These are phyloP conservation scores for Ormyrus thymus DNA, from an alignment of 2,888 invertebrate genomes.

Conservation along the genomic window DNA sequence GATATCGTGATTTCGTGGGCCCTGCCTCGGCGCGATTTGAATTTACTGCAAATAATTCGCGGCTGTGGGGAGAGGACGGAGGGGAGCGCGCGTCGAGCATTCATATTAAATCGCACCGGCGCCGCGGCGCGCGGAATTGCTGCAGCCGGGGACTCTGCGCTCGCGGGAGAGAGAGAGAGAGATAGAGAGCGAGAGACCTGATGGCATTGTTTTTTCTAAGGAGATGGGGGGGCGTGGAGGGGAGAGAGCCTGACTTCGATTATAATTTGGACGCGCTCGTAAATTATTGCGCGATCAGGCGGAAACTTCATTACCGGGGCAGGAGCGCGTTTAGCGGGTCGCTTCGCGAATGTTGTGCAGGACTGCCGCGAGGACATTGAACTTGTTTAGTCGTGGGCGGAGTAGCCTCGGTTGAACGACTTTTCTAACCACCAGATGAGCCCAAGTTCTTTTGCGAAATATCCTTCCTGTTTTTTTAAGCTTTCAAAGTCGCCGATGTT, in stretches of 20 bases:
- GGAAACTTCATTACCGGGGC: conserved; percentile 52
- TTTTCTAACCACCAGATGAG: conserved; percentile 4
- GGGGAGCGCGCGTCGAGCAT: conserved; percentile 22
- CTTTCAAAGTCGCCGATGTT: no score
- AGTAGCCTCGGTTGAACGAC: conserved; percentile 15
- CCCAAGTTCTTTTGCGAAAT: neutral
- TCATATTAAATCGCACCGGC: conserved; percentile 42
- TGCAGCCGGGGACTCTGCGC: no score
- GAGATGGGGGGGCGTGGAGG: no score
- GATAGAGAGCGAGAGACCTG: no score
- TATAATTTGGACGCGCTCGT: conserved; percentile 36
- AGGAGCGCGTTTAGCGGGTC: conserved; percentile 3
- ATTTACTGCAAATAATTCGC: conserved; percentile 49
- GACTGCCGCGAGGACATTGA: conserved; percentile 39
- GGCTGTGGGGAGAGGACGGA: conserved; percentile 2
- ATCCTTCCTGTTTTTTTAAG: neutral
- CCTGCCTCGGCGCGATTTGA: conserved; percentile 29
- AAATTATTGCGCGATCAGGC: conserved; percentile 53
- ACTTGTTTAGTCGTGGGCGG: conserved; percentile 29
- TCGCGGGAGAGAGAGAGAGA: no score
- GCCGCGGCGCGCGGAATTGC: neutral
- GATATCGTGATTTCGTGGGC: conserved; percentile 61
- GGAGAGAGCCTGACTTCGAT: neutral
- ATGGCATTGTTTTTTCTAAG: no score
- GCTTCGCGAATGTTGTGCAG: neutral